phyloP scores from a whole-genome alignment of 1,140 invertebrate species.

The Drosophila micromelanica region DNA sequence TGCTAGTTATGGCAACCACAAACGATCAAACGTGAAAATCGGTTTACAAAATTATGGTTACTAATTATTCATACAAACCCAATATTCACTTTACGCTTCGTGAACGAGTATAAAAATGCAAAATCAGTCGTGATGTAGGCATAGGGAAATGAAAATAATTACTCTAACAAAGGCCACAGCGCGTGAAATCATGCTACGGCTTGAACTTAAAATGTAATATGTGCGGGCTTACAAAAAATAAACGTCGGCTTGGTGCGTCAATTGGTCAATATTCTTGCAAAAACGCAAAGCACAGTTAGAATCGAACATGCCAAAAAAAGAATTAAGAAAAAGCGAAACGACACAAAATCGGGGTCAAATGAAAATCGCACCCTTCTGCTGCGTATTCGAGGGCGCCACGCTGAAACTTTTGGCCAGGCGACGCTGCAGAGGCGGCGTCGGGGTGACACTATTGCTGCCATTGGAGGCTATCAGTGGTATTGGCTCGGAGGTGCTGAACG shows the following conservation, averaged over 20 bases:
- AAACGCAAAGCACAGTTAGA: neutral
- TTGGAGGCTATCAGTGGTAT: conserved; percentile 35
- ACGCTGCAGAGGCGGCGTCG: conserved; percentile 92
- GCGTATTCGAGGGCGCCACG: conserved; percentile 88
- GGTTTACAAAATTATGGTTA: too few species aligned
- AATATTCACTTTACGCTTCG: too few species aligned
- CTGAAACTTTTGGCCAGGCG: conserved; percentile 95
- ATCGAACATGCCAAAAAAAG: conserved; percentile 1
- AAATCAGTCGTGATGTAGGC: conserved; percentile 21
- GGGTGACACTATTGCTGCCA: conserved; percentile 85
- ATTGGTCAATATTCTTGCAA: neutral
- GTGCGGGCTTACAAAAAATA: conserved; percentile 8
- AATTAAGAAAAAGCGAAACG: conserved; percentile 27
- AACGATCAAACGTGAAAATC: too few species aligned
- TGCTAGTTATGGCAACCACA: neutral
- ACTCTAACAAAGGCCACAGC: conserved; percentile 15
- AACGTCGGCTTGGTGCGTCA: neutral
- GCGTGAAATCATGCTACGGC: conserved; percentile 13
- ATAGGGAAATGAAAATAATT: neutral
- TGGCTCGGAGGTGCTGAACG: conserved; percentile 54
- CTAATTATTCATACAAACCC: too few species aligned
- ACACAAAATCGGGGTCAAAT: conserved; percentile 20
- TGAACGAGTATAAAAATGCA: conserved; percentile 3
- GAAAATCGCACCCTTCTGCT: conserved; percentile 80
- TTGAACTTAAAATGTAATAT: conserved; percentile 6